phyloP scores from a whole-genome alignment of 2,797 vertebrate genomes.

The Characodon lateralis region DNA sequence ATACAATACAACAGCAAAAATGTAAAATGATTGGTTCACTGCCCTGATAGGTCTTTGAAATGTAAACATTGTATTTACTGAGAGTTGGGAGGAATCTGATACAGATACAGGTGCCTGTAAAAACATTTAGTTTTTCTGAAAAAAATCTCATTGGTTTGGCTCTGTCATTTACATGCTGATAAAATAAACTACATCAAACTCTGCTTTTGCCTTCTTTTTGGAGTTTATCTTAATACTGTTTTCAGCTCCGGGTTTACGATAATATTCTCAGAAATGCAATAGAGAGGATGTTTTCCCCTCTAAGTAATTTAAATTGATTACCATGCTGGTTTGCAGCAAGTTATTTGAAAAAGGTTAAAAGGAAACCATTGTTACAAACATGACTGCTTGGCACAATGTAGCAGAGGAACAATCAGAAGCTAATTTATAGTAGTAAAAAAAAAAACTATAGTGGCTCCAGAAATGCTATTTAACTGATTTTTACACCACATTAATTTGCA shows the following conservation, averaged over 20 bases:
- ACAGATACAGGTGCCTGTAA: background rate
- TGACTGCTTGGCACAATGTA: background rate
- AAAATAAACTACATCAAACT: too few species aligned
- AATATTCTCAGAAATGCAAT: too few species aligned
- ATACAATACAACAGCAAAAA: background rate
- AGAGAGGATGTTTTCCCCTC: too few species aligned
- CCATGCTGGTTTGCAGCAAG: too few species aligned
- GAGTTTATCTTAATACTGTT: too few species aligned
- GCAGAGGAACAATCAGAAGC: background rate
- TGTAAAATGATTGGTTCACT: background rate
- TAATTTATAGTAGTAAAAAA: background rate
- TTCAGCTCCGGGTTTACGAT: too few species aligned
- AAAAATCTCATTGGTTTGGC: background rate
- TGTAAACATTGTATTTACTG: background rate
- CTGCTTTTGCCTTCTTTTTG: too few species aligned
- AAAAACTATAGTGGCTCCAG: background rate
- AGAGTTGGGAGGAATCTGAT: background rate
- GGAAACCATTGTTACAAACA: background rate
- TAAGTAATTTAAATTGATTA: too few species aligned
- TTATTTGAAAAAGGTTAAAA: background rate
- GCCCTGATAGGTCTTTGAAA: background rate
- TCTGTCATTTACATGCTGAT: background rate
- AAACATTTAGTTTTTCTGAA: background rate
- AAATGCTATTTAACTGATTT: background rate
- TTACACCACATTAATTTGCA: background rate